Percentiles rank a stretch among this genome's conserved stretches.
phyloP scores from a whole-genome alignment of 1,140 invertebrate species.

The Drosophila lacteicornis region DNA sequence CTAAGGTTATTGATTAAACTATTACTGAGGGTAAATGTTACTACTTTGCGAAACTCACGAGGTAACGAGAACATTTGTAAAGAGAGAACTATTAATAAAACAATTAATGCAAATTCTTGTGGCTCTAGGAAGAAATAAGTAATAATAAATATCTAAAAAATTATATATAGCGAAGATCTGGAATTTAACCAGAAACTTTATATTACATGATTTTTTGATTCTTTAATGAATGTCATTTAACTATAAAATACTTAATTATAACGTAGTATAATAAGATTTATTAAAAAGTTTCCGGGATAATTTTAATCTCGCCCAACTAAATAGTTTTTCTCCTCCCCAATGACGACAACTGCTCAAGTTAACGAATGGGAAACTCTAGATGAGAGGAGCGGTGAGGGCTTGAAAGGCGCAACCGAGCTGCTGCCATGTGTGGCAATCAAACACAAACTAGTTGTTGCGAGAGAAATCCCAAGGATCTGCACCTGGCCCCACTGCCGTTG shows the following conservation, averaged over 20 bases:
- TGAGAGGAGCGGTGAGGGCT: not conserved
- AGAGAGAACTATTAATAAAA: no score
- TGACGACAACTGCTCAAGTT: slow-evolving; percentile 43
- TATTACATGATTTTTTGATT: no score
- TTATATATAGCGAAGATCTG: no score
- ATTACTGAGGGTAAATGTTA: no score
- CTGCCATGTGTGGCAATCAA: slow-evolving; percentile 73
- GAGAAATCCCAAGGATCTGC: slow-evolving; percentile 48
- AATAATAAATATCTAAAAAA: no score
- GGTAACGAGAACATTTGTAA: no score
- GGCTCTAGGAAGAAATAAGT: no score
- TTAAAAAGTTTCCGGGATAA: slow-evolving; percentile 14
- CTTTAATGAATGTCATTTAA: not conserved
- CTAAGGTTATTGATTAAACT: no score
- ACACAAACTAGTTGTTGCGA: slow-evolving; percentile 78
- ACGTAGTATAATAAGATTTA: not conserved
- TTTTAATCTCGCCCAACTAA: slow-evolving; percentile 3
- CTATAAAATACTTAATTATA: not conserved
- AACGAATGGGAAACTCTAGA: slow-evolving; percentile 33
- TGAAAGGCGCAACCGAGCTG: slow-evolving; percentile 31
- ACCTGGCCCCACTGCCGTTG: slow-evolving; percentile 22
- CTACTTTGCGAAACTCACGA: no score
- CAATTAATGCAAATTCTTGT: no score
- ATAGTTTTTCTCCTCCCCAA: slow-evolving; percentile 7
- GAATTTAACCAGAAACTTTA: no score